A percentile compares a stretch with the other conserved stretches of the same genome.
Conservation (phyloP, 2,888 invertebrate species). For the Hypselothyrea guttata region DNA sequence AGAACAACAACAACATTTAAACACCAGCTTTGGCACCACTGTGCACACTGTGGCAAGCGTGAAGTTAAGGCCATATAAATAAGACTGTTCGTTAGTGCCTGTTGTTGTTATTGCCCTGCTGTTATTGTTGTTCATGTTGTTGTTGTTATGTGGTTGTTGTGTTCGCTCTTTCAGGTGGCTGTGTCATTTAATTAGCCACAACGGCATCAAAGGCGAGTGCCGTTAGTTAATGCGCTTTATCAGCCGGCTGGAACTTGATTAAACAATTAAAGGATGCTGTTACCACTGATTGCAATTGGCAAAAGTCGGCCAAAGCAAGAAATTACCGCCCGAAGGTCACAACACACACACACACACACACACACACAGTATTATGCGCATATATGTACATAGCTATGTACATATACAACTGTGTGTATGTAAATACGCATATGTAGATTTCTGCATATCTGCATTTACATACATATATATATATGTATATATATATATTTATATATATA, state of each 20-base stretch:
- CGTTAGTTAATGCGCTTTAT: slow-evolving; percentile 34
- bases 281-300: slow-evolving; percentile 53
- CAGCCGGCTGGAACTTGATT: slow-evolving; percentile 20
- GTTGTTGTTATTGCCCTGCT: slow-evolving; percentile 1
- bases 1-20: too few species aligned
- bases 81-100: slow-evolving; percentile 41
- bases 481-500: slow-evolving; percentile 5
- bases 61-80: too few species aligned
- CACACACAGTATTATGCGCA: not conserved
- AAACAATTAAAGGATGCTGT: slow-evolving; percentile 32
- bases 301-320: slow-evolving; percentile 57
- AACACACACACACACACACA: slow-evolving; percentile 24
- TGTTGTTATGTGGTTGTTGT: slow-evolving; percentile 15
- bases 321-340: slow-evolving; percentile 71
- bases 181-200: slow-evolving; percentile 42
- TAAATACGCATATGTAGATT: slow-evolving; percentile 12
- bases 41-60: too few species aligned
- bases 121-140: slow-evolving; percentile 8
- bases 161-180: slow-evolving; percentile 56
- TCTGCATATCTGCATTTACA: not conserved
- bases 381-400: slow-evolving; percentile 22
- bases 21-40: too few species aligned
- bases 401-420: slow-evolving; percentile 13
- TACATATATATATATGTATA: slow-evolving; percentile 11
- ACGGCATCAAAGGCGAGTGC: slow-evolving; percentile 34